phyloP scores from a whole-genome alignment of 2,888 invertebrate genomes.

The Drosophila aldrichi region DNA sequence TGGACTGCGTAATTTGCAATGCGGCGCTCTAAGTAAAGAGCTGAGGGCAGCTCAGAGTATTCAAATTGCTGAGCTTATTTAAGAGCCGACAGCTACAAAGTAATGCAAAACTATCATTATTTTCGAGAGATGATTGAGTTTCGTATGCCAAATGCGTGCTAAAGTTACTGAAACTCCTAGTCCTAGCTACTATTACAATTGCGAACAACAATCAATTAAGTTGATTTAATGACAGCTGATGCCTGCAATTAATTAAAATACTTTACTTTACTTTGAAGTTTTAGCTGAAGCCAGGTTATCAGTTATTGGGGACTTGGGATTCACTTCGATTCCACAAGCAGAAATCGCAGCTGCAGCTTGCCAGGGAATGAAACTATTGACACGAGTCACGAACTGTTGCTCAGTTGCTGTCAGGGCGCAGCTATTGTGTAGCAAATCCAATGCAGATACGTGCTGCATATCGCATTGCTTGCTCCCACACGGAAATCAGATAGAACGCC shows the following conservation, averaged over 20 bases:
- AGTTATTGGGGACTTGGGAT: too few species aligned
- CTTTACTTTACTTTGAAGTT: too few species aligned
- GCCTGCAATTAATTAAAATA: background rate
- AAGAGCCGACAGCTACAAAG: slow-evolving; percentile 7
- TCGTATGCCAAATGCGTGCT: background rate
- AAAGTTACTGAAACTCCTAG: background rate
- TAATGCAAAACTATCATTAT: slow-evolving; percentile 30
- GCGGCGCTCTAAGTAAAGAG: slow-evolving; percentile 46
- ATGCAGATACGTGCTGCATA: slow-evolving; percentile 55
- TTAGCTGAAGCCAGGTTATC: background rate
- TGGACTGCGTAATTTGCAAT: slow-evolving; percentile 73
- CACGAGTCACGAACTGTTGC: slow-evolving; percentile 21
- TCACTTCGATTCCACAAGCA: too few species aligned
- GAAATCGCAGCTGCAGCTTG: background rate
- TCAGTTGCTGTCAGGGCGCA: slow-evolving; percentile 35
- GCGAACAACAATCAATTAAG: background rate
- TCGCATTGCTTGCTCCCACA: slow-evolving; percentile 23
- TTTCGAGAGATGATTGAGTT: slow-evolving; percentile 23
- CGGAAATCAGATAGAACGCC: background rate
- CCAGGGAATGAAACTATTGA: slow-evolving; percentile 4
- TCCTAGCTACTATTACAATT: too few species aligned
- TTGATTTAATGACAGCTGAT: background rate
- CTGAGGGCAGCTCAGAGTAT: slow-evolving; percentile 10
- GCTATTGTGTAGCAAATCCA: slow-evolving; percentile 37
- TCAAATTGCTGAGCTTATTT: slow-evolving; percentile 17